These are phyloP conservation scores for Sphenopsis melanotis DNA, from an alignment of 2,797 vertebrate genomes.

Conservation along the genomic window DNA sequence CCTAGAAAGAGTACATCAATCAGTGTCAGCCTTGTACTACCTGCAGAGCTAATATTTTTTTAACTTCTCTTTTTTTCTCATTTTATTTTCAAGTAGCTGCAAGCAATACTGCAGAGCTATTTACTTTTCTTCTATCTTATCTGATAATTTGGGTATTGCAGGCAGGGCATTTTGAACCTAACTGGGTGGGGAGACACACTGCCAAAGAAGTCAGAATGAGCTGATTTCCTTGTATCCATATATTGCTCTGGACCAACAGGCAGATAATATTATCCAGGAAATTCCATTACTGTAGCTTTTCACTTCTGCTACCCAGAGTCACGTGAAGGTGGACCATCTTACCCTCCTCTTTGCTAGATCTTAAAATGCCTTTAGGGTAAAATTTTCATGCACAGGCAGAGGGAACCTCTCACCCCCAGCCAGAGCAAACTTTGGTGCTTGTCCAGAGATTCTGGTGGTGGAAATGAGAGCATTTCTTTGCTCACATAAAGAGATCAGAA, in stretches of 20 bases:
- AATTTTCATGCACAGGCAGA: neutral
- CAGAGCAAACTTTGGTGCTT: neutral
- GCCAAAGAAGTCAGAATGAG: neutral
- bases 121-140: neutral
- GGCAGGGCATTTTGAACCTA: neutral
- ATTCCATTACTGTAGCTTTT: neutral
- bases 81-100: neutral
- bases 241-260: neutral
- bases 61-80: neutral
- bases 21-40: neutral
- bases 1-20: constrained; percentile 7
- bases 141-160: neutral
- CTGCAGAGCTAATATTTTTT: neutral
- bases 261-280: neutral
- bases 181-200: neutral
- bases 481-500: neutral
- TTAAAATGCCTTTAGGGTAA: neutral
- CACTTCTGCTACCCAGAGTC: neutral
- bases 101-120: neutral
- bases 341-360: neutral
- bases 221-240: neutral
- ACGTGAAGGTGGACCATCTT: neutral
- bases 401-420: neutral
- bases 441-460: neutral
- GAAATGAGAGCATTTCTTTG: neutral